phyloP scores from a whole-genome alignment of 2,797 vertebrate species.

The Anguilla megastoma region DNA sequence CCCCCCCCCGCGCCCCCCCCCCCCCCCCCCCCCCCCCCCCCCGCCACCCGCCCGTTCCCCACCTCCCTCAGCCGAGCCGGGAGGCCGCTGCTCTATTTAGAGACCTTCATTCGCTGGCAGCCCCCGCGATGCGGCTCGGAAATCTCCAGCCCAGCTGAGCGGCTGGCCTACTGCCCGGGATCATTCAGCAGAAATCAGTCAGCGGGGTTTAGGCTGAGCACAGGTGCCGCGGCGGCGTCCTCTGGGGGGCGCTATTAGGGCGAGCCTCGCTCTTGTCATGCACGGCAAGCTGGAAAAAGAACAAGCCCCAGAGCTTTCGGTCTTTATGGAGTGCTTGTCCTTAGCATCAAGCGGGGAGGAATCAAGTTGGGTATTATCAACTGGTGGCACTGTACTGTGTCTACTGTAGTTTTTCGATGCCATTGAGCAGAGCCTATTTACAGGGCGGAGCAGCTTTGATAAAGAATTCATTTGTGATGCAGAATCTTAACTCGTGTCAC shows the following conservation, averaged over 20 bases:
- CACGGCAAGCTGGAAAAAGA: neutral
- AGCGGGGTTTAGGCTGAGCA: neutral
- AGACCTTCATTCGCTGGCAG: conserved; percentile 13
- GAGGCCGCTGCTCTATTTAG: conserved; percentile 9
- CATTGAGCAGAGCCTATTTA: neutral
- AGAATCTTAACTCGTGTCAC: neutral
- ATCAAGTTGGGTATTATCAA: neutral
- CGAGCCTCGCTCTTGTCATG: neutral
- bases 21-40: neutral
- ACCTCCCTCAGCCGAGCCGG: neutral
- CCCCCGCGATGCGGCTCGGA: neutral
- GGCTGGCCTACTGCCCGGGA: conserved; percentile 16
- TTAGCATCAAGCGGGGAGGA: neutral
- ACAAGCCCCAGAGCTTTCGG: neutral
- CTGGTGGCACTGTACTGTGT: neutral
- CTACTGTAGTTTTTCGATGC: neutral
- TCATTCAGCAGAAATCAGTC: conserved; percentile 22
- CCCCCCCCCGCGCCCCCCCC: too few species aligned
- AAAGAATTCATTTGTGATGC: neutral
- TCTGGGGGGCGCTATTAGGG: neutral
- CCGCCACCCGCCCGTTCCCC: neutral
- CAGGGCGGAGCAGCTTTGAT: neutral
- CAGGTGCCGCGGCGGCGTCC: neutral
- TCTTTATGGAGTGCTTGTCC: neutral
- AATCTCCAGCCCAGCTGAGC: conserved; percentile 16